phyloP scores from a whole-genome alignment of 1,140 invertebrate species.

The Parasteatoda tepidariorum region DNA sequence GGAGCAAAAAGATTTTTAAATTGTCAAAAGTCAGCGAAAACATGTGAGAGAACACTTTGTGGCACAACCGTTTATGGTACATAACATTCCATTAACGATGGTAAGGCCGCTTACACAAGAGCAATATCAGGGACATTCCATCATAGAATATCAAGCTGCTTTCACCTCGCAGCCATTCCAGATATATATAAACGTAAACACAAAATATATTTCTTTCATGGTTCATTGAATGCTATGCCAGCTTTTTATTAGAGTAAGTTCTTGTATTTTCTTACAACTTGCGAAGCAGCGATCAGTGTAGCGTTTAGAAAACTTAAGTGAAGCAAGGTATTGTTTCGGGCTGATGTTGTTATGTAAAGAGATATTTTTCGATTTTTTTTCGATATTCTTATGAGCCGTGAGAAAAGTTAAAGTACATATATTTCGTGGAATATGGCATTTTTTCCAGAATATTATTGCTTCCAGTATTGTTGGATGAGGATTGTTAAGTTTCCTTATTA shows the following conservation, averaged over 20 bases:
- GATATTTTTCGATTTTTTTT: neutral
- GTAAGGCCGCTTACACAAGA: conserved; percentile 2
- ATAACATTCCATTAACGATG: conserved; percentile 49
- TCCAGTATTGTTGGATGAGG: too few relatives aligned
- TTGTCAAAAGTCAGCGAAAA: conserved; percentile 26
- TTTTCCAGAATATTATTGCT: too few relatives aligned
- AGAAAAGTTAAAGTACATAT: too few relatives aligned
- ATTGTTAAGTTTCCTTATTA: too few relatives aligned
- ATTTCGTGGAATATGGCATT: too few relatives aligned
- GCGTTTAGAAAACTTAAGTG: conserved; percentile 35
- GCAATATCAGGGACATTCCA: conserved; percentile 47
- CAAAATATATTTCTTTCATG: conserved; percentile 42
- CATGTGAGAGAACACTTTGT: conserved; percentile 1
- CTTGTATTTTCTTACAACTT: conserved; percentile 15
- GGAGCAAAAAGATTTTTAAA: neutral
- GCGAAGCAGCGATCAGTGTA: conserved; percentile 32
- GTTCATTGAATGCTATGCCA: conserved; percentile 46
- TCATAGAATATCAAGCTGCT: conserved; percentile 40
- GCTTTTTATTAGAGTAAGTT: conserved; percentile 34
- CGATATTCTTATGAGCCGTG: too few relatives aligned
- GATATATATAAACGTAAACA: conserved; percentile 35
- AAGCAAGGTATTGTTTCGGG: conserved; percentile 23
- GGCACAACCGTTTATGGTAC: conserved; percentile 44
- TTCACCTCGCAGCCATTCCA: conserved; percentile 38
- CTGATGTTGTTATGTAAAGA: conserved; percentile 25